These are phyloP conservation scores for Phalacrocorax pelagicus DNA, from an alignment of 2,113 vertebrate species.

Conservation along the genomic window DNA sequence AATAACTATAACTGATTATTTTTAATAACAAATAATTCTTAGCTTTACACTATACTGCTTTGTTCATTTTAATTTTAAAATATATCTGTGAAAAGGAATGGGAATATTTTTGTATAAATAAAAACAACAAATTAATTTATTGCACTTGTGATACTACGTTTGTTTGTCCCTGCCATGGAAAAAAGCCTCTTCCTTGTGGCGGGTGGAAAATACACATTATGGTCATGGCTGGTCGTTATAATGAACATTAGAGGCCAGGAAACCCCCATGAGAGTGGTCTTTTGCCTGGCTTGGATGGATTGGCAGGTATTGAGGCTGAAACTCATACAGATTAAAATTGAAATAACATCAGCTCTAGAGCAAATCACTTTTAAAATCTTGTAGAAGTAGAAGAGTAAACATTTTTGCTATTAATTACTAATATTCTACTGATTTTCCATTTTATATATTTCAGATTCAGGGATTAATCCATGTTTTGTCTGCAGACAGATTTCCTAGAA, in stretches of 20 bases:
- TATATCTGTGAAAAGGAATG: neutral
- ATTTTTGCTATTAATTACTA: neutral
- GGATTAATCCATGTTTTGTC: neutral
- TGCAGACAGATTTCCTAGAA: neutral
- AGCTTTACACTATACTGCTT: neutral
- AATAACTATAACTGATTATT: neutral
- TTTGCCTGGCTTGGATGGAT: neutral
- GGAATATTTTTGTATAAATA: neutral
- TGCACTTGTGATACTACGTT: neutral
- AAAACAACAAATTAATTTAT: neutral
- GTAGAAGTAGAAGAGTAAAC: neutral
- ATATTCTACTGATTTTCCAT: neutral
- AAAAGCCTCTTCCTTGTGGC: neutral
- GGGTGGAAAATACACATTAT: rapidly evolving
- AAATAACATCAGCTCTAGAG: neutral
- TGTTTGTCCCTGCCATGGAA: neutral
- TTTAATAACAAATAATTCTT: neutral
- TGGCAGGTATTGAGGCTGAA: neutral
- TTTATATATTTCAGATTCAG: neutral
- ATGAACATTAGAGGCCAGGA: neutral
- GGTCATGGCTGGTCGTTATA: neutral
- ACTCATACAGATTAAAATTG: neutral
- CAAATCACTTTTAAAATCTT: neutral
- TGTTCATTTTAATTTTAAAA: neutral
- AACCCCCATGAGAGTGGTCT: too few relatives aligned